Base-by-base conservation (phyloP, 2,113 vertebrate species). In the Gallinago jamesoni region DNA sequence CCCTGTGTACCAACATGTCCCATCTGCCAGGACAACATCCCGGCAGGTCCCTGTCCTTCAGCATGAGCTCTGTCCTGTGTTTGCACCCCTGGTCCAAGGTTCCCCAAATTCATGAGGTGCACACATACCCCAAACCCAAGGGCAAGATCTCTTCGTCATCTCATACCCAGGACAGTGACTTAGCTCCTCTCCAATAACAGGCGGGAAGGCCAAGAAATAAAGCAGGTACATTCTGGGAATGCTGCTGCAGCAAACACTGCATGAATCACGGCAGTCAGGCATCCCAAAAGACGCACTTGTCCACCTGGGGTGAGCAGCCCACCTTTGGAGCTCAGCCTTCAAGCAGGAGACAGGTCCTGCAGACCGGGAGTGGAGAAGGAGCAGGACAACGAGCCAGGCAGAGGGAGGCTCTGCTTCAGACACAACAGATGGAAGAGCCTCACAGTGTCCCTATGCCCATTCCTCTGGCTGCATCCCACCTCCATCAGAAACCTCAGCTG, bases 181-280 rank as follows among this genome's bases (percentile, higher is more conserved):
- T 57, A 59, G 50, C 33, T 94, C 9, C 76, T 88, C 56, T 84
- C 47, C 83, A 90, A 14, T 1, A 52, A 24, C 47, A 89, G 60
- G 60, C 50, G 6, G 52, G 66, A 62, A 72, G 56, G 68, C 70
- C 68, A 88, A 92, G 96, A 97, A 94, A 96, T 92, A 96, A 97
- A 96, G 69, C 90, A 94, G 94, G 92, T 92, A 47, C 94, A 89
- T 96, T 92, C 94, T 12, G 0, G 70, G 93, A 73, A 89, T 76
- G 37, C 63, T 88, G 83, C 5, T 0, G 84, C 79, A 30, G 67
- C 92, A 96, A 92, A 95, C 77, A 66, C 35, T 10, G 80, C 79
- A 60, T 95, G 94, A 95, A 93, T 93, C 83, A 95, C 1, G 9
- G 52, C 52, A 53, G 0, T 30, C 31, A 4, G 31, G 59, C 35